These are phyloP conservation scores for Ageneiosus marmoratus DNA, from an alignment of 2,113 vertebrate species.

Conservation along the genomic window DNA sequence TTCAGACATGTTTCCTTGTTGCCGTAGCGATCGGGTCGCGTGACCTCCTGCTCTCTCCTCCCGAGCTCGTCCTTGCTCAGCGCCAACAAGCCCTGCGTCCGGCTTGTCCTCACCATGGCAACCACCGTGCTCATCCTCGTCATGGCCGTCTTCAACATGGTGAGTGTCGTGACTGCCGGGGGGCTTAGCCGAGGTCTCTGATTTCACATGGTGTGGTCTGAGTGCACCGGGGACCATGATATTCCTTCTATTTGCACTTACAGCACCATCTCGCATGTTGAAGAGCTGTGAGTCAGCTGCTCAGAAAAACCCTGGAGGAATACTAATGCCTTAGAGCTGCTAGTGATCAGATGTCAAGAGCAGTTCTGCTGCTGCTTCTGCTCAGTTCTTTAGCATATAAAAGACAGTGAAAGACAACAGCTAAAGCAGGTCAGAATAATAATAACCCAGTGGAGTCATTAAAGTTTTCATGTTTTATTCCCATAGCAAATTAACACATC, in stretches of 20 bases:
- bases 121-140: constrained; percentile 88
- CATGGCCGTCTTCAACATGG: constrained; percentile 98
- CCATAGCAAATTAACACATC: neutral
- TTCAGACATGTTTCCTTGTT: constrained; percentile 51
- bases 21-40: constrained; percentile 87
- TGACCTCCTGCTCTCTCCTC: constrained; percentile 80
- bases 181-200: constrained; percentile 18
- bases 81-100: constrained; percentile 89
- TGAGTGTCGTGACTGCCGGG: constrained; percentile 66
- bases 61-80: constrained; percentile 88
- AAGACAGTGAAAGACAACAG: neutral
- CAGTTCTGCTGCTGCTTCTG: neutral
- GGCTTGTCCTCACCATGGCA: constrained; percentile 86
- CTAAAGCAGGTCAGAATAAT: neutral
- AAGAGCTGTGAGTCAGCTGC: constrained; percentile 18
- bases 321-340: constrained; percentile 5
- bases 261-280: neutral
- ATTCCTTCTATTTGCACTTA: constrained; percentile 23
- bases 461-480: neutral
- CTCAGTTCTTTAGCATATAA: neutral
- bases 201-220: neutral
- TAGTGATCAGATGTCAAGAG: neutral
- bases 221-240: constrained; percentile 10
- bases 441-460: neutral
- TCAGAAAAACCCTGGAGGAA: constrained; percentile 34